phyloP scores from a whole-genome alignment of 2,888 invertebrate species.

The Hyposoter didymator region DNA sequence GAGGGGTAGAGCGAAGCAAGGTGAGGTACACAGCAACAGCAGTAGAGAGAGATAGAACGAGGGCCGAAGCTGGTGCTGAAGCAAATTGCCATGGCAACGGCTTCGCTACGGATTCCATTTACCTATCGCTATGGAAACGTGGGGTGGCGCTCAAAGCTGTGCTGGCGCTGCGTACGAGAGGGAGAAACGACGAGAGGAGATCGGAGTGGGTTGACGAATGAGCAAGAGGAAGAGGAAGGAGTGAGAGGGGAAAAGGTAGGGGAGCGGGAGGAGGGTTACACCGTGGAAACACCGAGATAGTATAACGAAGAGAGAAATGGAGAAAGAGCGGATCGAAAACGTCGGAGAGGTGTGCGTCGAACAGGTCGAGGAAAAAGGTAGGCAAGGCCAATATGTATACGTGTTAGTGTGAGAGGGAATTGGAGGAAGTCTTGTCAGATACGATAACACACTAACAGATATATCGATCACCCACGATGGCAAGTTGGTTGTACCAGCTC shows the following conservation, averaged over 20 bases:
- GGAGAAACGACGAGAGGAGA: constrained; percentile 58
- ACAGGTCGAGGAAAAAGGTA: constrained; percentile 65
- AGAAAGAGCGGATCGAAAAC: constrained; percentile 65
- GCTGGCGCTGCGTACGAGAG: constrained; percentile 68
- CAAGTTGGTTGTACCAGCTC: constrained; percentile 68
- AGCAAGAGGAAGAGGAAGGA: constrained; percentile 36
- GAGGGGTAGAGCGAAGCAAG: constrained; percentile 71
- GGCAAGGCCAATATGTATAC: constrained; percentile 42
- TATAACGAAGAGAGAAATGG: constrained; percentile 48
- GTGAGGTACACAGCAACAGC: constrained; percentile 67
- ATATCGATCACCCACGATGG: constrained; percentile 77
- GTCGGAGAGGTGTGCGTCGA: constrained; percentile 58
- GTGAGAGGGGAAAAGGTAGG: constrained; percentile 32
- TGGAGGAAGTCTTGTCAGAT: constrained; percentile 75
- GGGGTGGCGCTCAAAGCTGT: constrained; percentile 81
- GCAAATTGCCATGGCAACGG: constrained; percentile 83
- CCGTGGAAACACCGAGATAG: constrained; percentile 48
- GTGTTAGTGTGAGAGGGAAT: constrained; percentile 59
- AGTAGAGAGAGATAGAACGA: constrained; percentile 59
- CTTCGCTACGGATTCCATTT: constrained; percentile 84
- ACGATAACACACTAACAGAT: constrained; percentile 79
- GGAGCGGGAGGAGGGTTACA: constrained; percentile 12
- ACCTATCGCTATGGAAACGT: constrained; percentile 84
- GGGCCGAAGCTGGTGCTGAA: constrained; percentile 72
- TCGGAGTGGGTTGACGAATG: constrained; percentile 64